A percentile compares a stretch with the other conserved stretches of the same genome.
These are phyloP conservation scores for Colostygia pectinataria DNA, from an alignment of 2,888 invertebrate species.

Conservation along the genomic window DNA sequence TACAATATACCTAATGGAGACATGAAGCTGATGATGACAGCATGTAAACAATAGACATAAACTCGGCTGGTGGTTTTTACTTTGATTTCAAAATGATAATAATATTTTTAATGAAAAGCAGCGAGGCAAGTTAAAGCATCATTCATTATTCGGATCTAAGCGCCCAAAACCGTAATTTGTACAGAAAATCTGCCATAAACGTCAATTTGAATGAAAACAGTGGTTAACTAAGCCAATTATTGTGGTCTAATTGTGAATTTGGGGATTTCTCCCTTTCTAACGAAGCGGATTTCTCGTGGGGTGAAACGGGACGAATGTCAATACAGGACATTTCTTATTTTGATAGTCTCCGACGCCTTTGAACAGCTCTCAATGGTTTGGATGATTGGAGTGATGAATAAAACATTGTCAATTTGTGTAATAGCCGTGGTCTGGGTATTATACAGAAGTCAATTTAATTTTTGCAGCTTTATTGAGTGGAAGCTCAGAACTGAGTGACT, in stretches of 20 bases:
- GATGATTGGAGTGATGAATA: constrained; percentile 79
- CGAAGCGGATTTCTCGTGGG: constrained; percentile 27
- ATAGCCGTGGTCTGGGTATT: constrained; percentile 61
- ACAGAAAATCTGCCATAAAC: constrained; percentile 35
- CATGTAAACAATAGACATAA: too few species aligned
- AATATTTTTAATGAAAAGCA: constrained; percentile 1
- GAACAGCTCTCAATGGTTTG: constrained; percentile 66
- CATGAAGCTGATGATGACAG: too few species aligned
- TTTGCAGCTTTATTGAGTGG: constrained; percentile 39
- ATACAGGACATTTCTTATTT: constrained; percentile 57
- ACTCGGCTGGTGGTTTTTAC: too few species aligned
- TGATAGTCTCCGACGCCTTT: constrained; percentile 67
- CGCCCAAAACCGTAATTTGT: constrained; percentile 29
- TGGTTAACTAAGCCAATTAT: constrained; percentile 72
- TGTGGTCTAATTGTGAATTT: constrained; percentile 57
- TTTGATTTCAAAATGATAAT: neutral
- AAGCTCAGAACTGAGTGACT: constrained; percentile 20
- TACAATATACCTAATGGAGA: too few species aligned
- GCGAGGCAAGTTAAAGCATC: constrained; percentile 19
- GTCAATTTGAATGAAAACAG: constrained; percentile 54
- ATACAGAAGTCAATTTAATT: constrained; percentile 70
- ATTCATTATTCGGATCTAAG: constrained; percentile 40
- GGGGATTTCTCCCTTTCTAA: constrained; percentile 40
- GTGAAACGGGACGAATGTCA: constrained; percentile 37
- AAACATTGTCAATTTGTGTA: constrained; percentile 80